A percentile compares a stretch with the other conserved stretches of the same genome.
Evolutionary conservation across 2,113 vertebrate species (phyloP).

Genomic region (Gambusia affinis): DNA sequence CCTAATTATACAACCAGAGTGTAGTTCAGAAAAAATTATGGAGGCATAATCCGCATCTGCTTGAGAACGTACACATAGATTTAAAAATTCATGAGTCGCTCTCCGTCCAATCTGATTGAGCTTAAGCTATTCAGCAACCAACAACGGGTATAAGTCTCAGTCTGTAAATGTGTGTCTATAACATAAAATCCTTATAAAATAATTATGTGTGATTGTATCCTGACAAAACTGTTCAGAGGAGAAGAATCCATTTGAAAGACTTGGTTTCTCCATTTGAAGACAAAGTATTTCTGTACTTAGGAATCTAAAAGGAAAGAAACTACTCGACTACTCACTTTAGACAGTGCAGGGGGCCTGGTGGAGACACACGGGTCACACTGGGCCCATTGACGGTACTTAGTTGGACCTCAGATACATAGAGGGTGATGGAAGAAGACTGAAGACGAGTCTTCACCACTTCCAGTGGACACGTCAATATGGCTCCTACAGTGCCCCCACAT

Average conservation of each 20-base stretch:
- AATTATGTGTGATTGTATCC: neutral
- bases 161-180: neutral
- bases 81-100: no score
- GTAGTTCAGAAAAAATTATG: no score
- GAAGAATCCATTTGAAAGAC: neutral
- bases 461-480: slow-evolving; percentile 96
- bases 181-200: neutral
- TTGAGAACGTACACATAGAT: no score
- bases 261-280: neutral
- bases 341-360: slow-evolving; percentile 93
- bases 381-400: slow-evolving; percentile 90
- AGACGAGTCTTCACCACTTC: slow-evolving; percentile 98
- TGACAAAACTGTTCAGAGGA: neutral
- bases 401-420: slow-evolving; percentile 96
- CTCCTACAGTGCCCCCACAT: slow-evolving; percentile 97
- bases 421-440: slow-evolving; percentile 92
- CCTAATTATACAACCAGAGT: no score
- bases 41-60: no score
- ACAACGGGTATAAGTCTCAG: no score
- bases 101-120: no score
- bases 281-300: neutral
- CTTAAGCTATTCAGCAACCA: no score
- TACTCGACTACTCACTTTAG: slow-evolving; percentile 86
- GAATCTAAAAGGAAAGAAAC: neutral
- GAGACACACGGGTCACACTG: slow-evolving; percentile 87